phyloP scores from a whole-genome alignment of 2,797 vertebrate genomes.

The Acanthurus lineatus region DNA sequence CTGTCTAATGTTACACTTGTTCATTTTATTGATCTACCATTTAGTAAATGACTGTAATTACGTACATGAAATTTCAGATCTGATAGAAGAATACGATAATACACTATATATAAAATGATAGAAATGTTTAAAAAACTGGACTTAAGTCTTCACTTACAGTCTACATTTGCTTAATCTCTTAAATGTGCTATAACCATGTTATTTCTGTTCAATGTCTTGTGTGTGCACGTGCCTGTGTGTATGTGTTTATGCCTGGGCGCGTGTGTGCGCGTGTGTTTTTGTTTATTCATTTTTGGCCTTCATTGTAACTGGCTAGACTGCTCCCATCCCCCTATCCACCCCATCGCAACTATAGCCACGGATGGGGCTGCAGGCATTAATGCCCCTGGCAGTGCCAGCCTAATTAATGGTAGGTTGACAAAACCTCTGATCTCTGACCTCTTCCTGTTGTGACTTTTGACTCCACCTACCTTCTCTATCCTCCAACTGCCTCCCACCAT shows the following conservation, averaged over 20 bases:
- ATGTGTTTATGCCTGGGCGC: background rate
- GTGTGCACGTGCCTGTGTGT: constrained; percentile 52
- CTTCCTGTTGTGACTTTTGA: constrained; percentile 74
- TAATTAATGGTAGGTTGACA: constrained; percentile 99
- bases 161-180: constrained; percentile 66
- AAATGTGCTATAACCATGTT: constrained; percentile 84
- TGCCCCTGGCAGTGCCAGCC: constrained; percentile 95
- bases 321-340: constrained; percentile 95
- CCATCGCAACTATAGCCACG: constrained; percentile 94
- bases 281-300: constrained; percentile 83
- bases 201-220: constrained; percentile 85
- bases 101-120: too few species aligned
- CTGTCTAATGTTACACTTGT: constrained; percentile 76
- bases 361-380: constrained; percentile 96
- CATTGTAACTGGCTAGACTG: constrained; percentile 95
- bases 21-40: constrained; percentile 37
- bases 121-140: background rate
- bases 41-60: constrained; percentile 1
- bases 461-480: constrained; percentile 58
- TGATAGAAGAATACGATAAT: too few species aligned
- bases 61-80: background rate
- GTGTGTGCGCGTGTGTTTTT: constrained; percentile 39
- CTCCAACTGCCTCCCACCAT: constrained; percentile 46
- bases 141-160: constrained; percentile 43
- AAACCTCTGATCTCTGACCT: constrained; percentile 82